Evolutionary conservation across 1,140 invertebrate genomes (phyloP).

Genomic region (Planococcus citri): DNA sequence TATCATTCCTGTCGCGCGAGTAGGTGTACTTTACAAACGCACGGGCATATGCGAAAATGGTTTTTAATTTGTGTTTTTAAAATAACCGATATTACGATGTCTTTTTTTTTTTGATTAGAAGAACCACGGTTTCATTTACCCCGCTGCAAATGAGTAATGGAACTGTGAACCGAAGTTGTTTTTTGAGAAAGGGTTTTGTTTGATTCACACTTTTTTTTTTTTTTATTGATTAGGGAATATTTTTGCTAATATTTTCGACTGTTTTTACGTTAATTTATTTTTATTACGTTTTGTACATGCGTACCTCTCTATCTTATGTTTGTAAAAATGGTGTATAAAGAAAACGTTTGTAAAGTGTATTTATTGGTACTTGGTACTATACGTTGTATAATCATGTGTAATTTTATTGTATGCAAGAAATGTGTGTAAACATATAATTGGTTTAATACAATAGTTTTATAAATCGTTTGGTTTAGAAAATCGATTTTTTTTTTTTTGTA

Average conservation of each 20-base stretch:
- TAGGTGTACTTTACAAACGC: too few relatives aligned
- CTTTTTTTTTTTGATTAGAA: too few relatives aligned
- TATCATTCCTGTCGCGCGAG: too few relatives aligned
- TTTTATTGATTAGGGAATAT: background rate
- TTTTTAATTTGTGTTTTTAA: too few relatives aligned
- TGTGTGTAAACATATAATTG: background rate
- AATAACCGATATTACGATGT: too few relatives aligned
- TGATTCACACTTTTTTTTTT: background rate
- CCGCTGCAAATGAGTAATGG: too few relatives aligned
- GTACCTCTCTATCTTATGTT: background rate
- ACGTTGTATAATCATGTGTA: background rate
- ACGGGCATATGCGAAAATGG: too few relatives aligned
- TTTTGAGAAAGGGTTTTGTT: too few relatives aligned
- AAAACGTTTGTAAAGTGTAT: conserved; percentile 8
- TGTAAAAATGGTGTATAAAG: background rate
- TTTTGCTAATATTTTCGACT: background rate
- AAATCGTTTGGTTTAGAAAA: background rate
- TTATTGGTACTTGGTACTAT: background rate
- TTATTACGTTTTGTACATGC: background rate
- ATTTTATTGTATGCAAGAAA: background rate
- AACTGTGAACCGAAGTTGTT: too few relatives aligned
- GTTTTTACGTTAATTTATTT: background rate
- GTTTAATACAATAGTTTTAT: conserved; percentile 4
- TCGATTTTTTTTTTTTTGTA: too few relatives aligned
- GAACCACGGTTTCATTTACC: too few relatives aligned